A percentile compares a stretch with the other conserved stretches of the same genome.
Evolutionary conservation across 2,797 vertebrate genomes (phyloP).

Genomic region (Hylomyscus alleni): DNA sequence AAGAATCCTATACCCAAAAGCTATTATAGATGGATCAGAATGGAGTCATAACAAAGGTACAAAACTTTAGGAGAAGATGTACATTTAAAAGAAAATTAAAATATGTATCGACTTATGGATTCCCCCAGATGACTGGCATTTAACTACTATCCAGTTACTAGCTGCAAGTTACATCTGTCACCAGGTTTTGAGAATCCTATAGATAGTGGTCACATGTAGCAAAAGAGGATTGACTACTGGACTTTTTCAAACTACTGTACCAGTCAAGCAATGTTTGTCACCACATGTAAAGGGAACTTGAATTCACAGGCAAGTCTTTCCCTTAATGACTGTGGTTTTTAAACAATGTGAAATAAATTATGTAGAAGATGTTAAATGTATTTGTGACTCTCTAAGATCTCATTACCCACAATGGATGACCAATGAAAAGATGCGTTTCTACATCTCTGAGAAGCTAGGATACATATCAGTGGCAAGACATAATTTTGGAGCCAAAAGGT

Average conservation of each 20-base stretch:
- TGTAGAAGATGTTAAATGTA: neutral
- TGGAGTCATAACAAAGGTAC: neutral
- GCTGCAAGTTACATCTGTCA: neutral
- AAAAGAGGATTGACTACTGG: conserved; percentile 16
- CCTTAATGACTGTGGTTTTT: neutral
- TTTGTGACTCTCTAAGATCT: conserved; percentile 29
- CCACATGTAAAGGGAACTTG: neutral
- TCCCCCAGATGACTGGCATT: neutral
- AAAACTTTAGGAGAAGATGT: neutral
- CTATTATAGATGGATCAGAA: neutral
- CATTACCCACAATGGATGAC: neutral
- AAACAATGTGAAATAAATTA: neutral
- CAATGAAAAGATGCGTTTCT: conserved; percentile 16
- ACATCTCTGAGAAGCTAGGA: neutral
- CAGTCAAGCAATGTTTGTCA: conserved; percentile 28
- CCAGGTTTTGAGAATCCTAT: neutral
- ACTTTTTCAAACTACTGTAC: conserved; percentile 12
- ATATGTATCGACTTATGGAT: neutral
- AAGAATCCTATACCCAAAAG: neutral
- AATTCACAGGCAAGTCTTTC: conserved; percentile 24
- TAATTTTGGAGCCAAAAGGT: neutral
- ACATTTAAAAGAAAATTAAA: conserved; percentile 33
- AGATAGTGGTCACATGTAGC: neutral
- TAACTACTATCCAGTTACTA: neutral
- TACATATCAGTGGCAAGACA: neutral